Evolutionary conservation across 2,888 invertebrate species (phyloP).

Genomic region (Hyalella azteca): DNA sequence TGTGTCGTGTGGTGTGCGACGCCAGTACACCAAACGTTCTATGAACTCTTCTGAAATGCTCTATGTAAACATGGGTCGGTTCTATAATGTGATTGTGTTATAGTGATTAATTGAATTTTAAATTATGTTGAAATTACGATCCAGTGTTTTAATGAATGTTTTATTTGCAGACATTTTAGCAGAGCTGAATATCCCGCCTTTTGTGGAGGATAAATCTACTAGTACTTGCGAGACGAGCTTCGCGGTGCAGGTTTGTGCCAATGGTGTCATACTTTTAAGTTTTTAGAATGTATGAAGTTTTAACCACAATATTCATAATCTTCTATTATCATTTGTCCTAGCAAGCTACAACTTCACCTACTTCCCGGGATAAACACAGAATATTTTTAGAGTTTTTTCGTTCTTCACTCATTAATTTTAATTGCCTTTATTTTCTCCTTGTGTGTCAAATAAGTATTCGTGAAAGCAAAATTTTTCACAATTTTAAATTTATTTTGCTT

Average conservation of each 20-base stretch:
- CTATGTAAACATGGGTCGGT: no score
- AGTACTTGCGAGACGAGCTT: background rate
- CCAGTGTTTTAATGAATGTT: no score
- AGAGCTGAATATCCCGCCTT: slow-evolving; percentile 27
- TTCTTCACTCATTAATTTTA: background rate
- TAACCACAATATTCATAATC: background rate
- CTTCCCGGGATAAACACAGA: no score
- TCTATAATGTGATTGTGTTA: background rate
- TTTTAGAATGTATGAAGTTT: no score
- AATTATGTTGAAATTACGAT: no score
- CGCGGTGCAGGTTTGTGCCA: background rate
- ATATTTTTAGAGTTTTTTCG: background rate
- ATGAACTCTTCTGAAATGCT: no score
- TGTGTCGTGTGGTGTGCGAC: slow-evolving; percentile 69
- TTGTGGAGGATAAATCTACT: background rate
- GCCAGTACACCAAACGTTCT: no score
- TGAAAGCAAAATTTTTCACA: background rate
- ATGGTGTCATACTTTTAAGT: background rate
- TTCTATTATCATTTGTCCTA: background rate
- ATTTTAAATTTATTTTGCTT: background rate
- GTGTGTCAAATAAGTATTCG: background rate
- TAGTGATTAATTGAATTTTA: no score
- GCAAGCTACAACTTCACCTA: no score
- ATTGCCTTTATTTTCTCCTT: background rate
- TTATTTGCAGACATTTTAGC: background rate